Percentiles rank a stretch among this genome's conserved stretches.
Evolutionary conservation across 2,113 vertebrate genomes (phyloP).

Genomic region (Petroica traversi): DNA sequence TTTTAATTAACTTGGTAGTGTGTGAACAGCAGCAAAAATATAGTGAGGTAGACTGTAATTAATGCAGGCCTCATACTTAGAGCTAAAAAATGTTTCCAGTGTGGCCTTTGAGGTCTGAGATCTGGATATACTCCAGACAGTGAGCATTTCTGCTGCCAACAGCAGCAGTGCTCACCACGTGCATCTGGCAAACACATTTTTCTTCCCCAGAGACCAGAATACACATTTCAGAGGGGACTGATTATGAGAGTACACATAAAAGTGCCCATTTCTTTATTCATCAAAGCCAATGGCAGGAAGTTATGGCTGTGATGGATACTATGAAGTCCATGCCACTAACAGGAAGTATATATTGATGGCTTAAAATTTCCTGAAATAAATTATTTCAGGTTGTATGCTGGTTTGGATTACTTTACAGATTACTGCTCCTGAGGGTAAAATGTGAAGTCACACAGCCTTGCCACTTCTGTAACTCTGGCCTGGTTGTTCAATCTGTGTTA

Average conservation of each 20-base stretch:
- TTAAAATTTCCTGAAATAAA: background rate
- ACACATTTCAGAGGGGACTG: background rate
- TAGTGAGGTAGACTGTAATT: background rate
- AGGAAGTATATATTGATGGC: background rate
- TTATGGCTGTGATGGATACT: background rate
- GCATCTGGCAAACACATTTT: background rate
- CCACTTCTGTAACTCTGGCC: background rate
- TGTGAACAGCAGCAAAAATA: background rate
- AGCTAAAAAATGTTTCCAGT: background rate
- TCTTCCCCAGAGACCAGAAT: background rate
- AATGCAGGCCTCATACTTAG: background rate
- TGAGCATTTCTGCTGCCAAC: background rate
- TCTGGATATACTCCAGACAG: background rate
- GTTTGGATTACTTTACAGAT: background rate
- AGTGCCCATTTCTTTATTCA: background rate
- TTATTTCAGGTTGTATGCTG: background rate
- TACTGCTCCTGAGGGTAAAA: background rate
- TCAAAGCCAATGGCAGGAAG: background rate
- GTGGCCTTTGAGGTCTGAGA: background rate
- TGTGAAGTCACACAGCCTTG: background rate
- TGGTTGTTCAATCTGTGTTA: background rate
- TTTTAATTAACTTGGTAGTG: background rate
- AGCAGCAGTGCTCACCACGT: background rate
- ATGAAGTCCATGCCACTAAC: background rate
- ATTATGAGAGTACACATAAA: background rate